Conservation (phyloP, 2,888 invertebrate genomes). For the Isoperla grammatica region DNA sequence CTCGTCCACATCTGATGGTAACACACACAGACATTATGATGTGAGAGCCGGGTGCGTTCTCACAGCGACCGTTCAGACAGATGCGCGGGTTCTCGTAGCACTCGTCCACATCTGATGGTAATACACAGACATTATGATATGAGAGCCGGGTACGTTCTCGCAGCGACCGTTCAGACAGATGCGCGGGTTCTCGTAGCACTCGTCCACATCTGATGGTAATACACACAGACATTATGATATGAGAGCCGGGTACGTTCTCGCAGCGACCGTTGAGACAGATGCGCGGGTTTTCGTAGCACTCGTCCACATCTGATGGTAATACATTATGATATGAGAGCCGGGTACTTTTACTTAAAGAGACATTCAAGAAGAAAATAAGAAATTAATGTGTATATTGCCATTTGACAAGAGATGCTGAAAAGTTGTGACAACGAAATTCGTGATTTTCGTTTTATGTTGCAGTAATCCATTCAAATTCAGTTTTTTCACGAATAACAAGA, state of each 20-base stretch:
- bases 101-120: constrained; percentile 61
- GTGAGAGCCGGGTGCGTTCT: constrained; percentile 73
- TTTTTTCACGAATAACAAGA: too few species aligned
- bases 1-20: constrained; percentile 61
- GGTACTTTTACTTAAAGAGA: constrained; percentile 70
- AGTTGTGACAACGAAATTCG: too few species aligned
- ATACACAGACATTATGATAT: too few species aligned
- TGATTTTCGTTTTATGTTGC: too few species aligned
- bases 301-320: constrained; percentile 61
- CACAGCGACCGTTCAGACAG: constrained; percentile 72
- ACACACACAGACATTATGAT: constrained; percentile 66
- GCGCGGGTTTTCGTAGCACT: constrained; percentile 64
- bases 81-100: constrained; percentile 67
- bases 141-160: constrained; percentile 72
- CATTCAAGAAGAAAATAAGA: too few species aligned
- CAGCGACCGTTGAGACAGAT: constrained; percentile 75
- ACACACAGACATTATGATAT: constrained; percentile 67
- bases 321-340: too few species aligned
- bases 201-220: constrained; percentile 61
- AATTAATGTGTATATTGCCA: neutral
- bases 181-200: constrained; percentile 64
- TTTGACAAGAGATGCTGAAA: too few species aligned
- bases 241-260: constrained; percentile 72
- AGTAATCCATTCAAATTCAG: too few species aligned
- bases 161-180: constrained; percentile 75